Evolutionary conservation across 1,140 invertebrate genomes (phyloP), one percentile per base, ranked within the genome.

Genomic region (Macrotrachela quadricornifera): DNA sequence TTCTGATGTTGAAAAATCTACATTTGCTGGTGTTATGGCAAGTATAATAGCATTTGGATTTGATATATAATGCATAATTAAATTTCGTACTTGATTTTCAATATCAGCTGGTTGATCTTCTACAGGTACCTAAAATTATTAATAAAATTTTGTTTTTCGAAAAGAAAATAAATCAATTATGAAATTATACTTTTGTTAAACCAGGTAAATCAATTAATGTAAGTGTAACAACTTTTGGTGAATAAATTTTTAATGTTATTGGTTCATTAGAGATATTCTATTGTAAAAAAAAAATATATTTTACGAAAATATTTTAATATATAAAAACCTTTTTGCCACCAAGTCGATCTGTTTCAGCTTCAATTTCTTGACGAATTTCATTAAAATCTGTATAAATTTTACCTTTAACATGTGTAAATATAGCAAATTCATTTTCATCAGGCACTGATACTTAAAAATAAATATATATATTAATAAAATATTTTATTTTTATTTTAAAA

Each of bases 161-260:
- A n/a, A n/a, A n/a, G n/a, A n/a, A n/a, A n/a, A 30, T 30, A 8
- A 30, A 30, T 30, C 2, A 30, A 30, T 30, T 30, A 8, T 30
- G 8, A 30, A 30, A 30, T 30, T 4, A 4, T 30, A 85, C 83
- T 74, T 97, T 97, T 38, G 92, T 99, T 16, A 99, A 83, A 54
- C 94, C 94, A 50, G 94, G 94, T 39, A 99, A 71, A 75, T 99
- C 94, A 41, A 99, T 87, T 1, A 99, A 73, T 0, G 92, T 96
- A 50, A 99, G 73, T 71, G 94, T 96, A 17, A 97, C 84, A 43
- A 97, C 90, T 56, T 77, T 76, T 8, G 78, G 77, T 1, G 92
- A 97, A 68, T 76, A 97, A 14, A 80, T 92, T 73, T 95, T 97
- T 43, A 99, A 73, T 65, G 81, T 88, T 57, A 99, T 97, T 3